phyloP scores from a whole-genome alignment of 1,140 invertebrate species.

The Nymphalis io region DNA sequence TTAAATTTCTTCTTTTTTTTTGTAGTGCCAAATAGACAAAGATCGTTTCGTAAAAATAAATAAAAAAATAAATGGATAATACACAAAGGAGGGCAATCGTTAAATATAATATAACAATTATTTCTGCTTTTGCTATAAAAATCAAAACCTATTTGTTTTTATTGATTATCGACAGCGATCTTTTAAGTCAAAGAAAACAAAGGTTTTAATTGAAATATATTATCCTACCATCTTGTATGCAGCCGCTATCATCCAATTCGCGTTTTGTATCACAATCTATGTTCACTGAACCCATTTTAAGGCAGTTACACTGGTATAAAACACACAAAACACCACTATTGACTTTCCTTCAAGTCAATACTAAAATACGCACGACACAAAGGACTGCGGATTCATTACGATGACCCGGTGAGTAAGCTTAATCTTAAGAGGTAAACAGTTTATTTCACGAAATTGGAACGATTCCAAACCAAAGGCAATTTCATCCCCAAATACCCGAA shows the following conservation, averaged over 20 bases:
- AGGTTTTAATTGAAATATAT: background rate
- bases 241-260: slow-evolving; percentile 65
- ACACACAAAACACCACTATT: slow-evolving; percentile 22
- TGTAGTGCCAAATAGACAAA: too few relatives aligned
- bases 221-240: slow-evolving; percentile 60
- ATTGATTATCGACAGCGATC: background rate
- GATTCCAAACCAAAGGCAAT: slow-evolving; percentile 48
- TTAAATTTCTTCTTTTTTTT: too few relatives aligned
- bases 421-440: slow-evolving; percentile 32
- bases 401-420: slow-evolving; percentile 28
- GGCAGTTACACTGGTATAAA: slow-evolving; percentile 8
- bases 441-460: slow-evolving; percentile 50
- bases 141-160: background rate
- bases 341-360: slow-evolving; percentile 6
- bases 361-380: slow-evolving; percentile 49
- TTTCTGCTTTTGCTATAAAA: background rate
- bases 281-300: slow-evolving; percentile 53
- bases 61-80: background rate
- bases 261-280: slow-evolving; percentile 44
- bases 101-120: too few relatives aligned
- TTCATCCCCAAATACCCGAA: slow-evolving; percentile 27
- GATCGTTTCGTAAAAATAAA: too few relatives aligned
- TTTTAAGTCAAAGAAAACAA: background rate
- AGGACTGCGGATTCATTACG: slow-evolving; percentile 40
- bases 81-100: background rate